These are phyloP conservation scores for Leptocoma aspasia DNA, from an alignment of 2,113 vertebrate species.

Conservation along the genomic window DNA sequence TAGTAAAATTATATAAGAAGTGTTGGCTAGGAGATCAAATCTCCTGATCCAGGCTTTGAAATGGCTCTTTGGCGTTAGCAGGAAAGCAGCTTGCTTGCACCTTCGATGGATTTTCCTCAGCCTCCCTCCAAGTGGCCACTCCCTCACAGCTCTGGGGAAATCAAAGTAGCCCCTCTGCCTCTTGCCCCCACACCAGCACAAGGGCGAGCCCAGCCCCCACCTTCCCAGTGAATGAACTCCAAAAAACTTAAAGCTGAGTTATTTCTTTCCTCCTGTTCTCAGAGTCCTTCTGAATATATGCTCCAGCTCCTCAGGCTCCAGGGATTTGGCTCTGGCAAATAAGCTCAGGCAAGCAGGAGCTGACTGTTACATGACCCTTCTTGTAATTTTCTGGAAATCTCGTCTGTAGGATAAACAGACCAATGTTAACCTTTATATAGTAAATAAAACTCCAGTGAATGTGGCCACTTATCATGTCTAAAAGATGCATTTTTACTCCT, in stretches of 20 bases:
- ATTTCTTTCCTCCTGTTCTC: not conserved
- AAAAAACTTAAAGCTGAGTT: not conserved
- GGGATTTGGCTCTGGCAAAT: slow-evolving; percentile 55
- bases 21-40: not conserved
- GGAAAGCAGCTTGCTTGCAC: not conserved
- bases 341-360: slow-evolving; percentile 46
- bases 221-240: not conserved
- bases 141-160: not conserved
- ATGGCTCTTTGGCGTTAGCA: not conserved
- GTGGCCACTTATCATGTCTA: slow-evolving; percentile 45
- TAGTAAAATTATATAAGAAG: not conserved
- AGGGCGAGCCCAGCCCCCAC: not conserved
- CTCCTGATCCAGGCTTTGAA: slow-evolving; percentile 1
- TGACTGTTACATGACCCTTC: slow-evolving; percentile 68
- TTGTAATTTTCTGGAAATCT: slow-evolving; percentile 66
- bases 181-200: not conserved
- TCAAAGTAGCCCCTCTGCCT: rapidly evolving
- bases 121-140: not conserved
- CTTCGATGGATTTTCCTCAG: not conserved
- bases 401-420: slow-evolving; percentile 55
- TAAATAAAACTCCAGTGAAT: slow-evolving; percentile 61
- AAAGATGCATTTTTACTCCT: slow-evolving; percentile 56
- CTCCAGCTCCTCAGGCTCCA: slow-evolving; percentile 13
- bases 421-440: slow-evolving; percentile 56
- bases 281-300: slow-evolving; percentile 6